phyloP scores from a whole-genome alignment of 2,113 vertebrate species.

The Phainopepla nitens region DNA sequence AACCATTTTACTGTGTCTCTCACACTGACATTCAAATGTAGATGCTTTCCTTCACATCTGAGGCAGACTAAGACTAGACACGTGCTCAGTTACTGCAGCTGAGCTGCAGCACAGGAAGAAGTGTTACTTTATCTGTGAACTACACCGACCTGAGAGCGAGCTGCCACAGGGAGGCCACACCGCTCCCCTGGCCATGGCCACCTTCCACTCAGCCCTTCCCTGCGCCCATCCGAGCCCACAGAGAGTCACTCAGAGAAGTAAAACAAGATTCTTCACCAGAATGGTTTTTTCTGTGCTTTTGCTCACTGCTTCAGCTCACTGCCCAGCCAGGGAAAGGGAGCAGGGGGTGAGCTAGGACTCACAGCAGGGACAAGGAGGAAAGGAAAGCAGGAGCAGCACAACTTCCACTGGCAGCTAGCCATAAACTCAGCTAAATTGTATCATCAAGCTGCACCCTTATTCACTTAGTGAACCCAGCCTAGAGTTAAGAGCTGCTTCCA shows the following conservation, averaged over 20 bases:
- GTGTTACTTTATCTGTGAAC: not conserved
- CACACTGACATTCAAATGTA: not conserved
- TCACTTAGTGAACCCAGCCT: not conserved
- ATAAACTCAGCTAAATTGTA: not conserved
- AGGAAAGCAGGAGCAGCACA: not conserved
- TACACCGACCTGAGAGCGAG: not conserved
- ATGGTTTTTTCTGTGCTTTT: not conserved
- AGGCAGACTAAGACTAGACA: not conserved
- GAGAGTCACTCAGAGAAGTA: not conserved
- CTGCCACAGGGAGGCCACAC: not conserved
- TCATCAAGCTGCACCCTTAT: not conserved
- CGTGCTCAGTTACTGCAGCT: not conserved
- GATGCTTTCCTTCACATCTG: not conserved
- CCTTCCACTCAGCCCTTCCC: not conserved
- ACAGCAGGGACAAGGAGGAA: not conserved
- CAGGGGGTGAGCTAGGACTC: not conserved
- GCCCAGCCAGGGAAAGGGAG: not conserved
- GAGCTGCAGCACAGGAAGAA: not conserved
- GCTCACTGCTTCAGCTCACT: not conserved
- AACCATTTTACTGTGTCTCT: not conserved
- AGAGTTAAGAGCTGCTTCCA: not conserved
- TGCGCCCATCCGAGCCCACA: accelerated
- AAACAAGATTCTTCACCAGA: not conserved
- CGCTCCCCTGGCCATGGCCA: accelerated
- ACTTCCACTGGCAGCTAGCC: not conserved